Evolutionary conservation across 2,113 vertebrate species (phyloP), one percentile per base, ranked within the genome.

Genomic region (Stictonetta naevosa): DNA sequence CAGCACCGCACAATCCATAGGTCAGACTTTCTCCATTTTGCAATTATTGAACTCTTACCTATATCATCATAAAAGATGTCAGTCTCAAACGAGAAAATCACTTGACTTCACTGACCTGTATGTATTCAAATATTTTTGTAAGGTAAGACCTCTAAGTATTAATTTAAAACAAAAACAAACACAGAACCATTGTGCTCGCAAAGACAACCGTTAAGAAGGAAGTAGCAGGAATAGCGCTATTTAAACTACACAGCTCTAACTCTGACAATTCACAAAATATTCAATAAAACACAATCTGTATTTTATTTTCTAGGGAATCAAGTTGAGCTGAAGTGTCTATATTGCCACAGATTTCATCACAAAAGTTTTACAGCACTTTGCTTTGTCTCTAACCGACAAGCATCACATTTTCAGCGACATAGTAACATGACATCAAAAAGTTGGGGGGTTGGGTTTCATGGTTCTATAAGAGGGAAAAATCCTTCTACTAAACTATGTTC

Each of bases 401-500:
- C 40, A 83, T 82, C 88, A 87, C 53, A 96, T 66, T 86, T 94
- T 48, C 86, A 91, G 74, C 4, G 40, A 96, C 86, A 95, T 8
- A 80, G 53, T 75, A 92, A 95, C 69, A 82, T 33, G 90, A 92
- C 80, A 96, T 84, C 71, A 95, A 96, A 76, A 93, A 90, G 28
- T 21, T 56, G 59, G 56, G n/a, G 42, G 16, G 3, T 59, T 87
- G 83, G 52, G 72, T 95, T 95, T 92, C 56, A 82, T 5, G 52
- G 77, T 31, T 77, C 67, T 40, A 3, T 21, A 82, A 89, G 83
- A 91, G 62, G 86, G 62, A 81, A 89, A 94, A 96, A 73, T 82
- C 86, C 73, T 95, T 93, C 80, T 81, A 96, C 95, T 96, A 94
- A 93, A 64, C 83, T 96, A 76, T 0, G 72, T 29, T 90, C 94